Conservation (phyloP, 2,888 invertebrate genomes). For the Timandra comae region DNA sequence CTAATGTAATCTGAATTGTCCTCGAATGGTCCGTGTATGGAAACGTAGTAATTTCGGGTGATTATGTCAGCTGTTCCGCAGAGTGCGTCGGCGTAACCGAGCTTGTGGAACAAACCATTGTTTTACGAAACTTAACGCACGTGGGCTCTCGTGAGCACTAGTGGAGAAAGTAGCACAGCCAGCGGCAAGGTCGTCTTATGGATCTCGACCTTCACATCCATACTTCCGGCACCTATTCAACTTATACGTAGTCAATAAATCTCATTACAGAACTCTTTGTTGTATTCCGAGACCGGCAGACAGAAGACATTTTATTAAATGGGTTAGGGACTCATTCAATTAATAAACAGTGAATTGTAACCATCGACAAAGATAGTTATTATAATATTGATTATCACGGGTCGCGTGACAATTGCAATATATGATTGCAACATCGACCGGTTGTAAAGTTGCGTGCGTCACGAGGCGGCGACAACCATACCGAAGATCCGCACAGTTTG, state of each 20-base stretch:
- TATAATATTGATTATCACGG: constrained; percentile 32
- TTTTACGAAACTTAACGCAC: constrained; percentile 55
- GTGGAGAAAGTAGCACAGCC: constrained; percentile 70
- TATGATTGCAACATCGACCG: constrained; percentile 42
- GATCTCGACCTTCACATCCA: constrained; percentile 58
- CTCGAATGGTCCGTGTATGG: constrained; percentile 44
- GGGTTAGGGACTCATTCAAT: no score
- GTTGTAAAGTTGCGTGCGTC: constrained; percentile 49
- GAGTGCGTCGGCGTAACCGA: constrained; percentile 52
- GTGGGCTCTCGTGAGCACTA: constrained; percentile 49
- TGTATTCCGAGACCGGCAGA: no score
- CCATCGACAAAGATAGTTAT: constrained; percentile 19
- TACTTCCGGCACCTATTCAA: constrained; percentile 54
- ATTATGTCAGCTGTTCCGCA: constrained; percentile 64
- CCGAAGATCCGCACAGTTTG: constrained; percentile 49
- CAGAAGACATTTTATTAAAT: no score
- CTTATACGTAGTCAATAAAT: no score
- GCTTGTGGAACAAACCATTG: constrained; percentile 49
- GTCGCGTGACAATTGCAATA: constrained; percentile 47
- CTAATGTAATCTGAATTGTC: constrained; percentile 55
- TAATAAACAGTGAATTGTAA: constrained; percentile 4
- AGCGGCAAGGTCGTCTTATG: constrained; percentile 65
- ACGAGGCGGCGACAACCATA: constrained; percentile 43
- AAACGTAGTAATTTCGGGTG: constrained; percentile 54
- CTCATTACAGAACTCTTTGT: no score